Conservation (phyloP, 2,888 invertebrate species). For the Sphecodes monilicornis region DNA sequence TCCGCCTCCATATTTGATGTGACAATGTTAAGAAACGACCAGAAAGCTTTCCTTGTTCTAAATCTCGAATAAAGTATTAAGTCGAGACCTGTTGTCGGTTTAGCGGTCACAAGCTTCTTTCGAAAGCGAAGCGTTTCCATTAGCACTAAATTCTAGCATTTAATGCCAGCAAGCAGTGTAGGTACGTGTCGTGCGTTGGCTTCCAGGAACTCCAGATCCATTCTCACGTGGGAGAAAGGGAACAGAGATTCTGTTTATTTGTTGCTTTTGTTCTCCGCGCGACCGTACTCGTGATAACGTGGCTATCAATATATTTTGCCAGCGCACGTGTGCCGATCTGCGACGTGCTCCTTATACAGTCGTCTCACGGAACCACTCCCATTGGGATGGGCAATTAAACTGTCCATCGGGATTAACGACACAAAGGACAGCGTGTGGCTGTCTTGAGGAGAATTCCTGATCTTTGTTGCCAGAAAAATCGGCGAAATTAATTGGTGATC, state of each 20-base stretch:
- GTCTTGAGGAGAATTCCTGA: slow-evolving; percentile 9
- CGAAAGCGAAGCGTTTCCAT: slow-evolving; percentile 42
- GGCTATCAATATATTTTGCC: slow-evolving; percentile 56
- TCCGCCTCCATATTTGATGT: background rate
- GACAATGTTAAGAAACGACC: background rate
- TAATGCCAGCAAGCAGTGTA: slow-evolving; percentile 42
- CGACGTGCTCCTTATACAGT: slow-evolving; percentile 58
- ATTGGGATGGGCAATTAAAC: slow-evolving; percentile 63
- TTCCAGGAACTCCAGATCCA: slow-evolving; percentile 48
- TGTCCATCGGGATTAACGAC: slow-evolving; percentile 61
- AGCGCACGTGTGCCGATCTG: slow-evolving; percentile 55
- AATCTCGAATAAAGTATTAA: background rate
- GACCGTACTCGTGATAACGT: slow-evolving; percentile 51
- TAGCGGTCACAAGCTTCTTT: background rate
- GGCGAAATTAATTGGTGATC: slow-evolving; percentile 21
- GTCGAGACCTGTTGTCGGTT: slow-evolving; percentile 8
- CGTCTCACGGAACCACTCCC: slow-evolving; percentile 59
- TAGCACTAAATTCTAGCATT: slow-evolving; percentile 54
- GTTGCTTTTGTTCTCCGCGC: slow-evolving; percentile 49
- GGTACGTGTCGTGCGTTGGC: slow-evolving; percentile 32
- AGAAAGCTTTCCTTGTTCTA: background rate
- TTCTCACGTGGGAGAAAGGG: slow-evolving; percentile 43
- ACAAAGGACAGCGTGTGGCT: slow-evolving; percentile 14
- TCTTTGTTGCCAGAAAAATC: background rate
- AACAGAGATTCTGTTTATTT: slow-evolving; percentile 29